Percentiles rank a stretch among this genome's conserved stretches.
These are phyloP conservation scores for Leptodactylus fuscus DNA, from an alignment of 2,113 vertebrate species.

Conservation along the genomic window DNA sequence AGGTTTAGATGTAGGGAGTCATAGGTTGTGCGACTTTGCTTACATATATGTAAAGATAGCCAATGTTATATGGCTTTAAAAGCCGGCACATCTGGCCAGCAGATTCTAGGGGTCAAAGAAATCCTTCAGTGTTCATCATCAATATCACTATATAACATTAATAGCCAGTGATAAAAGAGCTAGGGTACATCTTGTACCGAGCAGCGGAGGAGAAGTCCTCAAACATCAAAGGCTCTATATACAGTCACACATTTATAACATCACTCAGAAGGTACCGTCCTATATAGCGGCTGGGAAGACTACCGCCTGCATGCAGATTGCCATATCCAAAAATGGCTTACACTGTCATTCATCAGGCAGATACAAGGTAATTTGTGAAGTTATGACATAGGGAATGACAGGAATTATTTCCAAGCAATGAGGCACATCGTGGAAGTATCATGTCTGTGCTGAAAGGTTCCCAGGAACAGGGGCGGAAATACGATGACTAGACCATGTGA, in stretches of 20 bases:
- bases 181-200: constrained; percentile 7
- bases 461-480: background rate
- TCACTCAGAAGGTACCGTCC: background rate
- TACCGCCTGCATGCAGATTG: background rate
- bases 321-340: background rate
- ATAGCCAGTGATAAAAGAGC: constrained; percentile 48
- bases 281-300: background rate
- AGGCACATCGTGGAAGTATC: constrained; percentile 17
- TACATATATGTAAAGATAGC: background rate
- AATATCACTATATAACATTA: constrained; percentile 52
- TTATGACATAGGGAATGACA: constrained; percentile 37
- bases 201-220: background rate
- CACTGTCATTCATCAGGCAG: constrained; percentile 9
- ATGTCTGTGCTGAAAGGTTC: background rate
- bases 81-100: constrained; percentile 32
- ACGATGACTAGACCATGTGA: background rate
- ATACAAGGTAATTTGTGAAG: constrained; percentile 25
- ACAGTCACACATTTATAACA: constrained; percentile 8
- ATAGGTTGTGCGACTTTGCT: background rate
- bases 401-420: constrained; percentile 33
- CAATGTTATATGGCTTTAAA: background rate
- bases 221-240: constrained; percentile 26
- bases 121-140: constrained; percentile 28
- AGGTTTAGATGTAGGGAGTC: background rate
- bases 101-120: constrained; percentile 31